Conservation (phyloP, 2,888 invertebrate species). For the Odontothrips loti region DNA sequence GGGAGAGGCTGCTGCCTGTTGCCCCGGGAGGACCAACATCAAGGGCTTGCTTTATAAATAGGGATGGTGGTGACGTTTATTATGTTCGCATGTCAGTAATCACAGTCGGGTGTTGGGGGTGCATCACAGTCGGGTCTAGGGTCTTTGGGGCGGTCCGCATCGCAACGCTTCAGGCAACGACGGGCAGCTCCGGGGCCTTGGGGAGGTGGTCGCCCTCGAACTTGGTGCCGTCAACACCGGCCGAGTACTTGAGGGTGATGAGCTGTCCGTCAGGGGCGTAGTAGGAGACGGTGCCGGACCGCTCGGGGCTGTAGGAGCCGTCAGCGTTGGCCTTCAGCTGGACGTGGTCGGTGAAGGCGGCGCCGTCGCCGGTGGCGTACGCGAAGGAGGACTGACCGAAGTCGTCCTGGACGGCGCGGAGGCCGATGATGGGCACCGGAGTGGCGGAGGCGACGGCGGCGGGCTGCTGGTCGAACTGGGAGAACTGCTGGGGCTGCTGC, state of each 20-base stretch:
- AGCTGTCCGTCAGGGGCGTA: background rate
- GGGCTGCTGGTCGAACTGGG: too few species aligned
- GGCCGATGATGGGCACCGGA: background rate
- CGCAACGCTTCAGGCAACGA: too few species aligned
- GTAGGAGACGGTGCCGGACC: background rate
- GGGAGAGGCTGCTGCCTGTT: too few species aligned
- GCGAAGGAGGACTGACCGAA: background rate
- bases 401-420: background rate
- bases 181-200: background rate
- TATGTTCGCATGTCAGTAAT: background rate
- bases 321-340: background rate
- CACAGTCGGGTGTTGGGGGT: background rate
- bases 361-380: background rate
- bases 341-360: background rate
- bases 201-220: background rate
- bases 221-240: background rate
- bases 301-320: background rate
- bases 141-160: too few species aligned
- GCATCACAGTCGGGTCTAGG: too few species aligned
- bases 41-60: too few species aligned
- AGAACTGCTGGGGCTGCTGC: too few species aligned
- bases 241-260: background rate
- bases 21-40: too few species aligned
- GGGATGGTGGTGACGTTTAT: too few species aligned
- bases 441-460: background rate